Conservation (phyloP, 2,797 vertebrate species). For the Epinephelus coioides region DNA sequence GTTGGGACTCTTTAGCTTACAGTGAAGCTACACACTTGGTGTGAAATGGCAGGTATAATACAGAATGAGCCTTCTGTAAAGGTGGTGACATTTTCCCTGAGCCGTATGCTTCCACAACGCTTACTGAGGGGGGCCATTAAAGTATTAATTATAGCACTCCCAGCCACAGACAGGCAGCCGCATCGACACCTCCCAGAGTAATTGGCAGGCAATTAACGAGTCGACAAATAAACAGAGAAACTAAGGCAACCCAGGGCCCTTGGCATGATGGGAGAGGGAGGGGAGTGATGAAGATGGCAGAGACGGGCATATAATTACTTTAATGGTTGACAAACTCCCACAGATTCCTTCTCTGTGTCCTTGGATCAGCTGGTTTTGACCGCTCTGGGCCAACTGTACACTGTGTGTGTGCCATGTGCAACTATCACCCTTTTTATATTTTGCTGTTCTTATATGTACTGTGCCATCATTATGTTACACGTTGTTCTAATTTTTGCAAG, state of each 20-base stretch:
- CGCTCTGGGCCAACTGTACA: conserved; percentile 14
- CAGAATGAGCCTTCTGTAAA: conserved; percentile 51
- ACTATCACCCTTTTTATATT: conserved; percentile 11
- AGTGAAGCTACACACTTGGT: background rate
- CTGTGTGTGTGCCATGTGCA: conserved; percentile 14
- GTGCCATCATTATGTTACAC: conserved; percentile 36
- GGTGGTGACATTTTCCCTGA: conserved; percentile 74
- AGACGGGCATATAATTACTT: conserved; percentile 77
- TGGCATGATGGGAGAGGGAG: conserved; percentile 53
- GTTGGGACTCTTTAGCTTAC: background rate
- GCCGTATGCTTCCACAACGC: conserved; percentile 46
- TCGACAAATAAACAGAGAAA: conserved; percentile 82
- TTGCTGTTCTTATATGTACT: conserved; percentile 19
- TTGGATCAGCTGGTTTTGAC: conserved; percentile 63
- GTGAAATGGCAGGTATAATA: conserved; percentile 46
- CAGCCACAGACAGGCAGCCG: conserved; percentile 78
- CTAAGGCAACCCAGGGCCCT: conserved; percentile 69
- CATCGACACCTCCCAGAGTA: conserved; percentile 83
- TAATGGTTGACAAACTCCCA: conserved; percentile 65
- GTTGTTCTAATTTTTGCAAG: conserved; percentile 38
- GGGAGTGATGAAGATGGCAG: conserved; percentile 55
- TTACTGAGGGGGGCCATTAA: conserved; percentile 79
- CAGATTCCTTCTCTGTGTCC: conserved; percentile 48
- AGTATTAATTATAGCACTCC: conserved; percentile 84
- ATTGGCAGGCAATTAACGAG: conserved; percentile 88